Base-by-base conservation (phyloP, 1,140 invertebrate genomes). In the Olivierus martensii region DNA sequence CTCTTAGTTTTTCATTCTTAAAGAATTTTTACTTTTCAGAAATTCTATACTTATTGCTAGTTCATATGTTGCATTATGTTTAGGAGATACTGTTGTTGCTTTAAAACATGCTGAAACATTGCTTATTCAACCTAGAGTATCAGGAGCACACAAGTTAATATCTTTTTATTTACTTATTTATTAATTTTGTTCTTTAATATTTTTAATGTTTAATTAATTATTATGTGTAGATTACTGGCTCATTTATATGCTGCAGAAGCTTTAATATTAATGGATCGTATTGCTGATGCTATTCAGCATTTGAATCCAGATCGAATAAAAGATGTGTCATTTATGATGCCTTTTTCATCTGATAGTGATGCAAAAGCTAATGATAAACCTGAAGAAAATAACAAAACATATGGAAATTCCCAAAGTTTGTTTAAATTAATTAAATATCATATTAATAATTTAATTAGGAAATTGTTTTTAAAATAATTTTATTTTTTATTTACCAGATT, bases 231-330 rank as follows among this genome's bases (percentile, higher is more conserved):
- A 28, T 28, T 28, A 54, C 71, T 93, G 54, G 87, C 79, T 0
- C 82, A 90, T 67, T 77, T 94, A 57, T 94, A 94, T 68, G 81
- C 84, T 17, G 87, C 86, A 1, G 90, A 96, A 69, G 82, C 87
- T 41, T 69, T 88, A n/a, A 80, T 94, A 57, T 77, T 83, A 49
- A 69, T 90, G 63, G 83, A 92, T 63, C 79, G 80, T 71, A 81
- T 88, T 42, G 72, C 75, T 4, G 87, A 93, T 68, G 89, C 89
- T 3, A 76, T 91, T 17, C 78, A 85, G 53, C 80, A 89, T 67
- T 71, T 94, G 21, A 85, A 90, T 63, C 84, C 83, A 5, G 80
- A 85, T 37, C 75, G 78, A 65, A 77, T 89, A 3, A 73, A 71
- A 47, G 75, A 83, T 63, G 67, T 81, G 35, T 66, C 65, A 56